Conservation (phyloP, 2,888 invertebrate genomes). For the Stictocephala bisonia region DNA sequence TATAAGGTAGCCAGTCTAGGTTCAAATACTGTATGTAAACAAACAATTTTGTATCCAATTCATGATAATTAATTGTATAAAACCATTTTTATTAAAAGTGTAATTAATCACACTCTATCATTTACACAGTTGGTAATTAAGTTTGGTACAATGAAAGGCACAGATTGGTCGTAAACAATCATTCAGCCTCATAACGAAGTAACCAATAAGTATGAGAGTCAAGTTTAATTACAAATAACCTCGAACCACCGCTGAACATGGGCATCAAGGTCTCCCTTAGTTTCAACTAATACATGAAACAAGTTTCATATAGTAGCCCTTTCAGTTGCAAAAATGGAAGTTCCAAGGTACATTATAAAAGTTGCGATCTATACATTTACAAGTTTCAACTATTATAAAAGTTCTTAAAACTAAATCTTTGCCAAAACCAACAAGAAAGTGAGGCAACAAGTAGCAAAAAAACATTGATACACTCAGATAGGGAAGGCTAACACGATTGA, state of each 20-base stretch:
- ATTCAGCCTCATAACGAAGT: too few relatives aligned
- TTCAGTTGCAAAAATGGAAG: constrained; percentile 30
- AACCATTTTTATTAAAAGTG: too few relatives aligned
- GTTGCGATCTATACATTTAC: constrained; percentile 40
- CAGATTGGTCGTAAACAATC: constrained; percentile 34
- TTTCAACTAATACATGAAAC: constrained; percentile 26
- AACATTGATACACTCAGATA: constrained; percentile 7
- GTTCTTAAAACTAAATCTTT: constrained; percentile 24
- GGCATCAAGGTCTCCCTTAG: too few relatives aligned
- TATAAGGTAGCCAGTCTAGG: too few relatives aligned
- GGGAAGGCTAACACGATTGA: constrained; percentile 11
- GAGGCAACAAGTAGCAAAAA: constrained; percentile 12
- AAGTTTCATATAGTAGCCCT: constrained; percentile 31
- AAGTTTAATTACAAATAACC: too few relatives aligned
- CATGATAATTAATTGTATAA: too few relatives aligned
- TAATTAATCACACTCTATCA: too few relatives aligned
- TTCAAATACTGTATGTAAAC: too few relatives aligned
- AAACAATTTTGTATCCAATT: too few relatives aligned
- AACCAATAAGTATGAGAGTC: too few relatives aligned
- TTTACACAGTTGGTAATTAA: too few relatives aligned
- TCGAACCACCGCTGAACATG: too few relatives aligned
- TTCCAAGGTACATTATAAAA: constrained; percentile 30
- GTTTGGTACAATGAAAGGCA: constrained; percentile 35
- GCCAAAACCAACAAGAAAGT: constrained; percentile 22
- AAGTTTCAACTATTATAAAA: constrained; percentile 40